Evolutionary conservation across 2,797 vertebrate species (phyloP), one percentile per base, ranked within the genome.

Genomic region (Mus caroli): DNA sequence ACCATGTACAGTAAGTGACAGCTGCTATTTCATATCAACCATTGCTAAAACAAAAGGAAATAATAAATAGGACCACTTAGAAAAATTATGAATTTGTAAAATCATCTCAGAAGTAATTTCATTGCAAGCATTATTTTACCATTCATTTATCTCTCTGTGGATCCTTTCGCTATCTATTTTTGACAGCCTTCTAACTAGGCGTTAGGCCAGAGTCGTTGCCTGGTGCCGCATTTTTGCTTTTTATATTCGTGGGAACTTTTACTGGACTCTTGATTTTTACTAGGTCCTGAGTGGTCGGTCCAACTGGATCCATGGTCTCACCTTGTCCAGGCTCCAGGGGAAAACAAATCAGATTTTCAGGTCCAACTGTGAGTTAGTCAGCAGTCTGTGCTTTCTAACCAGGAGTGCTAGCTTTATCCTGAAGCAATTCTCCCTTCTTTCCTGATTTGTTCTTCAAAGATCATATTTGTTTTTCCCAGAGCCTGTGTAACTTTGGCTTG

Each of bases 381-480:
- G 34, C 77, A 92, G 64, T 9, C 22, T 69, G 6, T 24, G 1
- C 15, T 86, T 88, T 83, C 78, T 95, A 94, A 93, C 52, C n/a
- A 67, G 52, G 71, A 28, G n/a, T 62, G 82, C 84, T 56, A 75
- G 52, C 56, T 89, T 20, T 26, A 6, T 73, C 19, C 58, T 78
- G 43, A 82, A 58, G n/a, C 13, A 64, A 3, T 78, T 1, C 2
- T 1, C 19, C 0, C 73, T 85, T 94, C 15, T 86, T 58, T 92
- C 12, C 34, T 95, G 79, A 87, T 90, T 90, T 77, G 62, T 15
- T 12, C 95, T 85, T 92, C 28, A 79, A 71, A 76, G 34, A n/a
- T 19, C 58, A 58, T 75, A 31, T 34, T 90, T 91, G 14, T 87
- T 94, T 94, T 52, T 34, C 22, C 43, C 6, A 69, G 60, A 88